These are phyloP conservation scores for Callopanchax toddi DNA, from an alignment of 2,113 vertebrate species.

Conservation along the genomic window DNA sequence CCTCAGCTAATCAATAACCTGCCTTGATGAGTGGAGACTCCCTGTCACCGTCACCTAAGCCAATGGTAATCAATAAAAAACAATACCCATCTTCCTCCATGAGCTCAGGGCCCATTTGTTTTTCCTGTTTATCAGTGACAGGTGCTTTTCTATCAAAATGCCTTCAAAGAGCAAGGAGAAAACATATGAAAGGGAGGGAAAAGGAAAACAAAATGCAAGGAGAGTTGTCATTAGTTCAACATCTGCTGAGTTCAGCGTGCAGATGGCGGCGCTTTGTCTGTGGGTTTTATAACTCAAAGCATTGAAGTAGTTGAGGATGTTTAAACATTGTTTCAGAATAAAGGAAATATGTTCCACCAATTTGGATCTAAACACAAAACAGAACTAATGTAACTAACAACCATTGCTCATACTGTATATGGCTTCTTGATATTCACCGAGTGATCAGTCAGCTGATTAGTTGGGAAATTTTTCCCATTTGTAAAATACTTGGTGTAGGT, in stretches of 20 bases:
- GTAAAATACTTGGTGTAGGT: not conserved
- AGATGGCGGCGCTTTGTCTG: conserved; percentile 71
- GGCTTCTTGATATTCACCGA: not conserved
- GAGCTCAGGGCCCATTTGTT: conserved; percentile 70
- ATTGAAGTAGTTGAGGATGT: conserved; percentile 43
- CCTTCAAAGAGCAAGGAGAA: conserved; percentile 48
- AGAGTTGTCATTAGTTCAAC: conserved; percentile 44
- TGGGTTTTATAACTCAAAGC: conserved; percentile 51
- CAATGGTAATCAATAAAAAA: conserved; percentile 86
- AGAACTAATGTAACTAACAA: not conserved
- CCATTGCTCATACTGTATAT: too few relatives aligned
- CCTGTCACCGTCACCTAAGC: conserved; percentile 73
- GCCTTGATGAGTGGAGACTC: conserved; percentile 77
- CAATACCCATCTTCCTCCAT: conserved; percentile 81
- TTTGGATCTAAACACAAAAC: conserved; percentile 1
- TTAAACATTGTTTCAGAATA: conserved; percentile 9
- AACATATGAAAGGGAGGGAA: not conserved
- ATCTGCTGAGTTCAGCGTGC: conserved; percentile 44
- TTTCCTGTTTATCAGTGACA: conserved; percentile 74
- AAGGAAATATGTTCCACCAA: conserved; percentile 17
- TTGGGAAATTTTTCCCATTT: not conserved
- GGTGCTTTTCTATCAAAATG: conserved; percentile 77
- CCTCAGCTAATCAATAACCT: conserved; percentile 57
- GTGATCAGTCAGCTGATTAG: not conserved
- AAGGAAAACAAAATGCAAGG: conserved; percentile 2